Evolutionary conservation across 2,888 invertebrate species (phyloP).

Genomic region (Tribolium freemani): DNA sequence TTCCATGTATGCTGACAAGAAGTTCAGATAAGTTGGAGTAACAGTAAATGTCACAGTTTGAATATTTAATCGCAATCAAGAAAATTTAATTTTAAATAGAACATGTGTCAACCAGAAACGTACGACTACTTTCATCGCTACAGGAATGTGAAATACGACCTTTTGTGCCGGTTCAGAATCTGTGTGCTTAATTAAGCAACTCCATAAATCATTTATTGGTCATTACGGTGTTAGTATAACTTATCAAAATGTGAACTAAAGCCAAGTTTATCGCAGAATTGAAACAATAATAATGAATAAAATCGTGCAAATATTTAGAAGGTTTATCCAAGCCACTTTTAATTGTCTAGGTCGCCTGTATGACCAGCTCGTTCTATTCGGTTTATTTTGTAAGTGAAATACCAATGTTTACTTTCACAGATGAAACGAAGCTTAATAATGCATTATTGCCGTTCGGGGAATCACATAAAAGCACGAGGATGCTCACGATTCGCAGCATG

Average conservation of each 20-base stretch:
- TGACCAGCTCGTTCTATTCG: neutral
- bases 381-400: neutral
- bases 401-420: neutral
- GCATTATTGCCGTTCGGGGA: slow-evolving; percentile 2
- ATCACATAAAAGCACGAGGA: neutral
- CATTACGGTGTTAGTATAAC: neutral
- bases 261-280: neutral
- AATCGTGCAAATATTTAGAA: neutral
- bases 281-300: neutral
- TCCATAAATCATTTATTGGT: neutral
- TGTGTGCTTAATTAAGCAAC: neutral
- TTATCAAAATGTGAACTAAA: neutral
- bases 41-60: too few relatives aligned
- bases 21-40: too few relatives aligned
- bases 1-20: too few relatives aligned
- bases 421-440: slow-evolving; percentile 9
- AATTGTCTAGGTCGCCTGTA: neutral
- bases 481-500: neutral
- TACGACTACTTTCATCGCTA: neutral
- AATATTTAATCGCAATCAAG: too few relatives aligned
- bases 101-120: too few relatives aligned
- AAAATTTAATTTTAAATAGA: too few relatives aligned
- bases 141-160: neutral
- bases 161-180: too few relatives aligned
- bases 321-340: neutral